Evolutionary conservation across 2,888 invertebrate genomes (phyloP).

Genomic region (Syrphus vitripennis): DNA sequence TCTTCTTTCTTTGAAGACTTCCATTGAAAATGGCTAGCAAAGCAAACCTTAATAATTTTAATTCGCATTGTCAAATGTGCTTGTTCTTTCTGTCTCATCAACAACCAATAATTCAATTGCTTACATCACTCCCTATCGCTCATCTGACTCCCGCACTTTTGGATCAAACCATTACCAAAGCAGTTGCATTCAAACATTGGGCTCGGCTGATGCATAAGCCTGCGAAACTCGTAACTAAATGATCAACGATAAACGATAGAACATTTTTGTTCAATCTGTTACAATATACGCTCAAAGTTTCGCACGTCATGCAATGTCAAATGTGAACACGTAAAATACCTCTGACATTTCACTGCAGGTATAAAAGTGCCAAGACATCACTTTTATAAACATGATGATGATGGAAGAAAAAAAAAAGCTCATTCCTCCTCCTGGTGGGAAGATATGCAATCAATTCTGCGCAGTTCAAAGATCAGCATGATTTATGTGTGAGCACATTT

Average conservation of each 20-base stretch:
- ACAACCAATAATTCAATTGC: neutral
- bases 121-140: neutral
- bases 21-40: too few relatives aligned
- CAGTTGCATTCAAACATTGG: neutral
- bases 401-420: neutral
- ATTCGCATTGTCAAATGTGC: too few relatives aligned
- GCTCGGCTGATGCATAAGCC: conserved; percentile 29
- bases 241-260: conserved; percentile 25
- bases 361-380: neutral
- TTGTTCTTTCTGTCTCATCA: too few relatives aligned
- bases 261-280: conserved; percentile 5
- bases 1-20: too few relatives aligned
- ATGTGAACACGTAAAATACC: conserved; percentile 60
- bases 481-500: conserved; percentile 57
- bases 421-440: conserved; percentile 55
- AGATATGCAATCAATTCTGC: conserved; percentile 48
- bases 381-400: too few relatives aligned
- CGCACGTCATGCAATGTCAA: conserved; percentile 67
- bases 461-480: conserved; percentile 66
- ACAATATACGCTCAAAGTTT: conserved; percentile 7
- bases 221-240: neutral
- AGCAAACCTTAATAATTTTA: too few relatives aligned
- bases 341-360: conserved; percentile 59
- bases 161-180: neutral
- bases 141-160: neutral